Evolutionary conservation across 2,888 invertebrate genomes (phyloP).

Genomic region (Dynastes hyllus): DNA sequence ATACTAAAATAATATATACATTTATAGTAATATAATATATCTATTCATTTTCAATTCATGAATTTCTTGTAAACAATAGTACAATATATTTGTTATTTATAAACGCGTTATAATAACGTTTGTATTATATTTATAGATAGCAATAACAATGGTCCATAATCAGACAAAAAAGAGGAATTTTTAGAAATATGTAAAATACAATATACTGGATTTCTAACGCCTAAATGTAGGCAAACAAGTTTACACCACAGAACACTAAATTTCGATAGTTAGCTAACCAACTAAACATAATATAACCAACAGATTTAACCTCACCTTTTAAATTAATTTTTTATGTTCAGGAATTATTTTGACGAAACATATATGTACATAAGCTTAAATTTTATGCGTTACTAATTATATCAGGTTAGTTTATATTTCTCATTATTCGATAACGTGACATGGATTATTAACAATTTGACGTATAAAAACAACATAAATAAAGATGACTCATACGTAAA

Average conservation of each 20-base stretch:
- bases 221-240: not conserved
- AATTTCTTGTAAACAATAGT: no score
- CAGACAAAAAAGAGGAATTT: no score
- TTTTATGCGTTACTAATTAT: not conserved
- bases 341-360: not conserved
- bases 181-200: no score
- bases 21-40: no score
- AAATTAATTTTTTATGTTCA: not conserved
- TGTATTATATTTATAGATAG: no score
- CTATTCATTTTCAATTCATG: no score
- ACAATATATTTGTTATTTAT: no score
- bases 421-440: slow-evolving; percentile 10
- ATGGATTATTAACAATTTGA: not conserved
- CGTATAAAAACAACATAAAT: slow-evolving; percentile 24
- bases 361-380: not conserved
- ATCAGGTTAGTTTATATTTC: not conserved
- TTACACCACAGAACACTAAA: not conserved
- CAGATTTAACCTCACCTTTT: not conserved
- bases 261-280: not conserved
- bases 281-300: not conserved
- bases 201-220: no score
- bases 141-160: no score
- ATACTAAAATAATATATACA: no score
- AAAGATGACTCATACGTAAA: slow-evolving; percentile 19
- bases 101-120: no score